These are phyloP conservation scores for Cephus cinctus DNA, from an alignment of 1,140 invertebrate genomes.

Conservation along the genomic window DNA sequence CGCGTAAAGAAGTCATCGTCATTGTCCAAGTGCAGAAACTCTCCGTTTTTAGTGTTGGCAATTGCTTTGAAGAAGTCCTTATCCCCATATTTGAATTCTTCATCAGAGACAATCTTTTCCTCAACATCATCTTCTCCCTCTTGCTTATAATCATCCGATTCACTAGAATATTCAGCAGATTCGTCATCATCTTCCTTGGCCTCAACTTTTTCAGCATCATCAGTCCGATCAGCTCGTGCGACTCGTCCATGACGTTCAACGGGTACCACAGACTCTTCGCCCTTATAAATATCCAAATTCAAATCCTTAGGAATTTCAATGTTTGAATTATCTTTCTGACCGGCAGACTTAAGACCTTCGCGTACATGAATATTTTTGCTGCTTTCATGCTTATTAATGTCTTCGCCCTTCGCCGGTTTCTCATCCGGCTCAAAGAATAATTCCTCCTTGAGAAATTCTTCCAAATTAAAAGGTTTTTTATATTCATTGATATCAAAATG, in stretches of 20 bases:
- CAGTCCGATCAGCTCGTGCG: slow-evolving; percentile 10
- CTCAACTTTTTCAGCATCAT: slow-evolving; percentile 50
- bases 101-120: slow-evolving; percentile 3
- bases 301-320: too few species aligned
- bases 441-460: slow-evolving; percentile 30
- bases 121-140: slow-evolving; percentile 3
- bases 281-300: too few species aligned
- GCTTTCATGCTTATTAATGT: neutral
- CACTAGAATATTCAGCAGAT: neutral
- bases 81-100: slow-evolving; percentile 9
- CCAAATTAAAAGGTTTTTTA: slow-evolving; percentile 32
- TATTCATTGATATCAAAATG: slow-evolving; percentile 36
- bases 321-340: too few species aligned
- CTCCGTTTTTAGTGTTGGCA: neutral
- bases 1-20: slow-evolving; percentile 12
- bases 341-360: neutral
- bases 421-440: neutral
- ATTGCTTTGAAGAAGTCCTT: slow-evolving; percentile 12
- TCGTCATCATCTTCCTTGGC: slow-evolving; percentile 21
- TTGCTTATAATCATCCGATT: too few species aligned
- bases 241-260: neutral
- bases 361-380: neutral
- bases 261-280: neutral
- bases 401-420: slow-evolving; percentile 12
- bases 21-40: neutral